Percentiles rank a stretch among this genome's conserved stretches.
These are phyloP conservation scores for Mesembrinibis cayennensis DNA, from an alignment of 2,113 vertebrate genomes.

Conservation along the genomic window DNA sequence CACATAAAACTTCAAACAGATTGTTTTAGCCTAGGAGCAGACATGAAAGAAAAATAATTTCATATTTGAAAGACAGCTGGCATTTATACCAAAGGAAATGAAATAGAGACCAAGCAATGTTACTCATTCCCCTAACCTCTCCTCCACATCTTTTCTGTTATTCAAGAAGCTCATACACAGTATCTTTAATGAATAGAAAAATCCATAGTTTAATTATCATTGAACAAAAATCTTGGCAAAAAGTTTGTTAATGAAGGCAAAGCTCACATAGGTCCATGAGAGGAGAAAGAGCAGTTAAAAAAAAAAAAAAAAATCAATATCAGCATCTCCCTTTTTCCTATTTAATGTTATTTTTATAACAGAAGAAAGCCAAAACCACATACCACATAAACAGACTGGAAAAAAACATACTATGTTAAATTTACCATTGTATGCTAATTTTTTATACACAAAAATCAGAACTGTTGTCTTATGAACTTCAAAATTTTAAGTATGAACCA, in stretches of 20 bases:
- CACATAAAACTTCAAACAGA: constrained; percentile 64
- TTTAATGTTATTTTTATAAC: neutral
- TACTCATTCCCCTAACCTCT: constrained; percentile 2
- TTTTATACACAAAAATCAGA: neutral
- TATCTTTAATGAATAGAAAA: neutral
- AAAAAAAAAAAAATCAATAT: neutral
- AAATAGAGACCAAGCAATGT: constrained; percentile 54
- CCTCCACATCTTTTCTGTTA: neutral
- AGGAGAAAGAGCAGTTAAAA: neutral
- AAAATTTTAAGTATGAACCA: neutral
- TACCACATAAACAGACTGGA: neutral
- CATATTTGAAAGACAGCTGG: constrained; percentile 62
- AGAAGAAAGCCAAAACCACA: neutral
- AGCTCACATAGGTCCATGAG: neutral
- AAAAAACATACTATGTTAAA: neutral
- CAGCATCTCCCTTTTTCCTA: neutral
- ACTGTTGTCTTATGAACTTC: neutral
- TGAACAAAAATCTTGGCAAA: constrained; percentile 7
- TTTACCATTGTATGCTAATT: neutral
- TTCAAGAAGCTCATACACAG: neutral
- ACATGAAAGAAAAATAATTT: constrained; percentile 71
- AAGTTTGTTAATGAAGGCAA: constrained; percentile 32
- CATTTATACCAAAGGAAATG: constrained; percentile 62
- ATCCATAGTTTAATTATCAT: neutral
- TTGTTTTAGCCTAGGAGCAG: constrained; percentile 44